phyloP scores from a whole-genome alignment of 2,797 vertebrate species.

The Chaunax sp. region DNA sequence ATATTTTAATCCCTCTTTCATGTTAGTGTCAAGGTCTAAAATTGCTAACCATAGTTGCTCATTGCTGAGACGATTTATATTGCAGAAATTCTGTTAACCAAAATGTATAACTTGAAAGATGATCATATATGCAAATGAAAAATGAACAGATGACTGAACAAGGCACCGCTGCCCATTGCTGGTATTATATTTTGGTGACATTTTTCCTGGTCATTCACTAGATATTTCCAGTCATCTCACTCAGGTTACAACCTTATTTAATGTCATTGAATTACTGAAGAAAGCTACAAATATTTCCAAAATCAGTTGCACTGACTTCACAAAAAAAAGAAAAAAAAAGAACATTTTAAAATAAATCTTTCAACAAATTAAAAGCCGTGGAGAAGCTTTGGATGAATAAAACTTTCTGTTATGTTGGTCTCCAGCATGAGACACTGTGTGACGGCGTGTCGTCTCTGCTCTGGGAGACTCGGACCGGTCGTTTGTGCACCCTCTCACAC shows the following conservation, averaged over 20 bases:
- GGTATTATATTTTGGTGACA: too few relatives aligned
- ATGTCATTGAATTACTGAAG: neutral
- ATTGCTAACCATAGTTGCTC: neutral
- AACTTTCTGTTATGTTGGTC: neutral
- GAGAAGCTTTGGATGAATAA: neutral
- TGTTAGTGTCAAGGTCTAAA: neutral
- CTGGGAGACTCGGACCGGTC: conserved; percentile 32
- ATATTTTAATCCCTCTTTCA: neutral
- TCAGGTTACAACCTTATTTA: neutral
- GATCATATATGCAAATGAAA: neutral
- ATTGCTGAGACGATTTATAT: neutral
- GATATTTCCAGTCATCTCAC: neutral
- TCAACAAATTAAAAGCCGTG: neutral
- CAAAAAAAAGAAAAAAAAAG: too few relatives aligned
- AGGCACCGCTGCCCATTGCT: too few relatives aligned
- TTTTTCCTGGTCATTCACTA: neutral
- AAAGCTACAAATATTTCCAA: neutral
- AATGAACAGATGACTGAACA: too few relatives aligned
- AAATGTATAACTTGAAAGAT: neutral
- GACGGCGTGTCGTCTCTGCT: conserved; percentile 32
- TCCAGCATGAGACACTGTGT: conserved; percentile 4
- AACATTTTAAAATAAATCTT: neutral
- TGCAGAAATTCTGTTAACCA: too few relatives aligned
- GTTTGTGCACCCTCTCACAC: conserved; percentile 60
- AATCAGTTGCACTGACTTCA: neutral